Base-by-base conservation (phyloP, 1,140 invertebrate species). In the Neodiprion virginianus region DNA sequence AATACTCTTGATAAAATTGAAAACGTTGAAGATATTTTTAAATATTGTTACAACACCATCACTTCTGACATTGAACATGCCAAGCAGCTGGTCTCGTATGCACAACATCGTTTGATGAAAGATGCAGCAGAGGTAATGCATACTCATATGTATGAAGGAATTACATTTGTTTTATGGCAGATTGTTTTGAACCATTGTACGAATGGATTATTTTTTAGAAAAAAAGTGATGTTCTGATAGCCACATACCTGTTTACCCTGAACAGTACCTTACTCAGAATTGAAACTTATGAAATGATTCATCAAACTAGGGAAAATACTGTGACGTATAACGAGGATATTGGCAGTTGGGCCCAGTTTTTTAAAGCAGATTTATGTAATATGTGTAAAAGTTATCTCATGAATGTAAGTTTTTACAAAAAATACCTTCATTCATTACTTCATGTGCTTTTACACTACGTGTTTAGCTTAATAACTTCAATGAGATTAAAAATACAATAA, bases 11-110 rank as follows among this genome's bases (percentile, higher is more conserved):
- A 86, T 40, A 83, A 85, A 66, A 82, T 88, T 72, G 67, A 81
- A 72, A 79, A 88, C 75, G 71, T 85, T 12, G 65, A 81, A 72
- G 87, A 84, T 77, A 72, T 89, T 48, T 83, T 79, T 72, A 80
- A 88, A 68, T 88, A 86, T 72, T 88, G 87, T 74, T 83, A 79
- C 0, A 88, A 87, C 74, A 79, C 79, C 5, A 75, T 88, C 48
- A 72, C 83, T 12, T 76, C 78, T 17, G 76, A 83, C 72, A 83
- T 83, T 67, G 74, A 72, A 23, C 78, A 86, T 68, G 86, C 85
- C 77, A 80, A 71, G 49, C 67, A 76, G 67, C 67, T 87, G 40
- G 68, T 86, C 21, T 74, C 77, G 14, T 88, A 87, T 71, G 81
- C 84, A 9, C 79, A 79, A 47, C 70, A 81, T 47, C 80, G 82